Percentiles rank a stretch among this genome's conserved stretches.
Evolutionary conservation across 2,797 vertebrate genomes (phyloP).

Genomic region (Danio jaintianensis): DNA sequence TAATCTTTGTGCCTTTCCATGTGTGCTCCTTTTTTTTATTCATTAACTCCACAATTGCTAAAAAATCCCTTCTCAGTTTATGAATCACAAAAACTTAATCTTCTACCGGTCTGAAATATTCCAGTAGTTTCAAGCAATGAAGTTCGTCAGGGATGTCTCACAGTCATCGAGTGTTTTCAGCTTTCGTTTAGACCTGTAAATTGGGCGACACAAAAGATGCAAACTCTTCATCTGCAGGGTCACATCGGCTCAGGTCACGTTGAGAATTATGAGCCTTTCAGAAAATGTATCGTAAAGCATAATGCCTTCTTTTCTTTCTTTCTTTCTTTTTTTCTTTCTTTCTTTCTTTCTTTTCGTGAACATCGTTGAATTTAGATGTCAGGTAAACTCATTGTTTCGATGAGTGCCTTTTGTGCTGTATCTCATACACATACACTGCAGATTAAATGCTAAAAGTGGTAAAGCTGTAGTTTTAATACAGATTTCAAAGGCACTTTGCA

Average conservation of each 20-base stretch:
- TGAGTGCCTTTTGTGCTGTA: conserved; percentile 52
- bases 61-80: conserved; percentile 14
- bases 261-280: conserved; percentile 41
- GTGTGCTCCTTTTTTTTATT: conserved; percentile 3
- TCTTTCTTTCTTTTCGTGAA: neutral
- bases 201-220: conserved; percentile 35
- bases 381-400: conserved; percentile 44
- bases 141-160: conserved; percentile 45
- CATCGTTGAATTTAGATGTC: conserved; percentile 39
- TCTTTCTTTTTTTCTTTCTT: no score
- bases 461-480: conserved; percentile 39
- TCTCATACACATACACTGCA: conserved; percentile 20
- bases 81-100: neutral
- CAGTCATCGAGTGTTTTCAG: conserved; percentile 35
- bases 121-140: conserved; percentile 20
- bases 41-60: neutral
- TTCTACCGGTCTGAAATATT: conserved; percentile 20
- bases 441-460: conserved; percentile 24
- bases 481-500: conserved; percentile 44
- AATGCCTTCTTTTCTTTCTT: conserved; percentile 10
- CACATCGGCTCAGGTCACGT: conserved; percentile 57
- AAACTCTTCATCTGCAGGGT: conserved; percentile 51
- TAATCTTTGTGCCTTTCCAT: conserved; percentile 49
- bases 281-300: conserved; percentile 35
- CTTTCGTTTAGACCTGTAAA: conserved; percentile 27